Base-by-base conservation (phyloP, 2,113 vertebrate species). In the Columbina picui region DNA sequence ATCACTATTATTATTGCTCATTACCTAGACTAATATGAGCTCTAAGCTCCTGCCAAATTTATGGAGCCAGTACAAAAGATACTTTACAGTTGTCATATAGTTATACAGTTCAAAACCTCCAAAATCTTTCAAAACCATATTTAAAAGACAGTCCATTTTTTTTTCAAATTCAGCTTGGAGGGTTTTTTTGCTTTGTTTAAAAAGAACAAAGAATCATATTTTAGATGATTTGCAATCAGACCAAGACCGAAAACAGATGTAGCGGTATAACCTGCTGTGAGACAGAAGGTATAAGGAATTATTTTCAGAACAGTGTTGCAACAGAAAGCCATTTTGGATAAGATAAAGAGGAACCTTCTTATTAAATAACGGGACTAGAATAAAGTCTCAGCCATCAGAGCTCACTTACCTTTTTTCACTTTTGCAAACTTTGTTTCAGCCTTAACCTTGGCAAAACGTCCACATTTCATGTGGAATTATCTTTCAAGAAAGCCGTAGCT, bases 221-320 rank as follows among this genome's bases (percentile, higher is more conserved):
- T 94, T 56, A 85, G 64, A 83, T 84, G n/a, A 85, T 73, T 50
- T 89, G 38, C 64, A 91, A 73, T 91, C 61, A 94, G 41, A 38
- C 14, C 16, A 70, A 56, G 43, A 55, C n/a, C 25, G 87, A 93
- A 94, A 93, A 91, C 81, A 91, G 94, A 81, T 49, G 50, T 52
- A 60, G 36, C 39, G 10, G 27, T 69, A 60, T 87, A 87, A 79
- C 65, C 70, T 87, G 74, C 74, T 89, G 93, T 76, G 84, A 87
- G 70, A 73, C 7, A 94, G 56, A 87, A 91, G 53, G 12, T 53
- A 29, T 9, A 90, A 76, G 59, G 75, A 84, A 82, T 85, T 79
- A 60, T 91, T 85, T 91, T 70, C 69, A 89, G 65, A 83, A 36
- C 2, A 53, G 25, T 29, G 13, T 49, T 84, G 55, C 57, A 85